Evolutionary conservation across 2,888 invertebrate genomes (phyloP), one percentile per base, ranked within the genome.

Genomic region (Tillus elongatus): DNA sequence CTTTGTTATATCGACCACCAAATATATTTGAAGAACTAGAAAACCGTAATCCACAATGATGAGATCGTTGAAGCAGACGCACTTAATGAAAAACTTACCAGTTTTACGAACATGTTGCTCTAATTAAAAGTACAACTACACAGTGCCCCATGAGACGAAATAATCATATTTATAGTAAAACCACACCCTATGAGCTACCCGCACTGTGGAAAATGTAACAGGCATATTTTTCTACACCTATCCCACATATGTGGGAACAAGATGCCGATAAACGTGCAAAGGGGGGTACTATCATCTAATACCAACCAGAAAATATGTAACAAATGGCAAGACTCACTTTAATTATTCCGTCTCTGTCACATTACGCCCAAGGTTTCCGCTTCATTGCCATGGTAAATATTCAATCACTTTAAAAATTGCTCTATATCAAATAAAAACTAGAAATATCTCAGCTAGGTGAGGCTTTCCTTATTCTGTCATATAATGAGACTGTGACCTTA

Each of bases 321-420:
- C n/a, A n/a, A n/a, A n/a, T n/a, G n/a, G n/a, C n/a, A n/a, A n/a
- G n/a, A n/a, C n/a, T n/a, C n/a, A n/a, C n/a, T n/a, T n/a, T n/a
- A n/a, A n/a, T 9, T 19, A 9, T 19, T 6, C 24, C 24, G 30
- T 51, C 53, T 57, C 57, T 61, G 59, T 61, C 58, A 53, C 60
- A 60, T 54, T 58, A 51, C 47, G 45, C 46, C 55, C 62, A 64
- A 62, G 64, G 61, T 58, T 58, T 36, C 45, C 49, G 54, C 60
- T 57, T 61, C 64, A 64, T 63, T 64, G 62, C 61, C 63, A 64
- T 55, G 62, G 61, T 55, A 58, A 61, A 58, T 60, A 61, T 60
- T 61, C 58, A 56, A 54, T 54, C 47, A 47, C 49, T n/a, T n/a
- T n/a, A n/a, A n/a, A n/a, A n/a, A n/a, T n/a, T n/a, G n/a, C n/a